These are phyloP conservation scores for Embiotoca jacksoni DNA, from an alignment of 2,113 vertebrate species.

Conservation along the genomic window DNA sequence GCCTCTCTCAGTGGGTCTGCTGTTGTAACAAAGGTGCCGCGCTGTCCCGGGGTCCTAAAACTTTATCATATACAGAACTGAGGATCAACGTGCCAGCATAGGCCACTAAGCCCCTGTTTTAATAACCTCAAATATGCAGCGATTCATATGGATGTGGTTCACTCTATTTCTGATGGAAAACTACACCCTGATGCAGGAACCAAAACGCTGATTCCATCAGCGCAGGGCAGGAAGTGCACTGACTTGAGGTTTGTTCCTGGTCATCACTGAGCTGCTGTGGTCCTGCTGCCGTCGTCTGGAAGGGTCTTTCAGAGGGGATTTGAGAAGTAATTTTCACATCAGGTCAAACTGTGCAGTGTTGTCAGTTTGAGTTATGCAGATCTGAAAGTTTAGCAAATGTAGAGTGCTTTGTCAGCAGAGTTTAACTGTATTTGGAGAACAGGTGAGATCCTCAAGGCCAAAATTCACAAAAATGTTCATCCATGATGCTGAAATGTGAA, in stretches of 20 bases:
- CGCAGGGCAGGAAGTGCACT: conserved; percentile 64
- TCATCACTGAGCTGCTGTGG: conserved; percentile 63
- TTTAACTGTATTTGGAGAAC: conserved; percentile 48
- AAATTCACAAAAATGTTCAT: conserved; percentile 37
- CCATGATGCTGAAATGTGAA: conserved; percentile 36
- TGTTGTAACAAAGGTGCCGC: conserved; percentile 69
- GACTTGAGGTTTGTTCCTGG: conserved; percentile 59
- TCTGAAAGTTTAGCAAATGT: conserved; percentile 5
- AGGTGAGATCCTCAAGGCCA: conserved; percentile 69
- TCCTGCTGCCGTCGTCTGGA: conserved; percentile 68
- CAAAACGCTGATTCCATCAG: conserved; percentile 72
- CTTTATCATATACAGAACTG: conserved; percentile 55
- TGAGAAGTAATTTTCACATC: conserved; percentile 60
- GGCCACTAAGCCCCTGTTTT: conserved; percentile 53
- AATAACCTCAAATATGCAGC: conserved; percentile 60
- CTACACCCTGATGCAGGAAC: conserved; percentile 66
- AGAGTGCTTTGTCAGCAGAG: conserved; percentile 53
- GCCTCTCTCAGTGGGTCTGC: conserved; percentile 55
- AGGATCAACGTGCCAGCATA: conserved; percentile 48
- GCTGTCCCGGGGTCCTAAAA: conserved; percentile 61
- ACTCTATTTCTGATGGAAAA: conserved; percentile 67
- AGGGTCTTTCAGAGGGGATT: conserved; percentile 65
- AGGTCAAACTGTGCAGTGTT: conserved; percentile 55
- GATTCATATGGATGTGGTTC: conserved; percentile 60
- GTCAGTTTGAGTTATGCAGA: conserved; percentile 31